A percentile compares a stretch with the other conserved stretches of the same genome.
Evolutionary conservation across 2,888 invertebrate species (phyloP).

Genomic region (Pterobdella sp.): DNA sequence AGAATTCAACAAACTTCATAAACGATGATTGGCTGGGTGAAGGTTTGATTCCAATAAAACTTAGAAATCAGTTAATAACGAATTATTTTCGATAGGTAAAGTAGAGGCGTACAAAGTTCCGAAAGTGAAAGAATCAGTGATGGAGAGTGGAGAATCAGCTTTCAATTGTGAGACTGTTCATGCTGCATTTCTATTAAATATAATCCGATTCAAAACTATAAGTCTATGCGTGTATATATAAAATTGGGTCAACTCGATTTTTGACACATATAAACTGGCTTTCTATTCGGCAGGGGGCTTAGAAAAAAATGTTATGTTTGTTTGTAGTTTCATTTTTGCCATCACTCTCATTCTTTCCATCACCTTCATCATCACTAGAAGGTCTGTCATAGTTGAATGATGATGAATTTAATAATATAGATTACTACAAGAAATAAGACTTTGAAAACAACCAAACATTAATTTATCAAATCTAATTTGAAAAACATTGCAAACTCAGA

Average conservation of each 20-base stretch:
- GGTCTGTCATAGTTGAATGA: background rate
- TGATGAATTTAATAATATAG: background rate
- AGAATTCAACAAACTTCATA: too few relatives aligned
- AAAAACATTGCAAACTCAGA: background rate
- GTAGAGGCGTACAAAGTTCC: too few relatives aligned
- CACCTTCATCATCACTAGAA: constrained; percentile 18
- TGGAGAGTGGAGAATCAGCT: background rate
- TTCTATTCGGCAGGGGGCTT: background rate
- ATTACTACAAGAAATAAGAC: background rate
- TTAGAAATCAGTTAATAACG: too few relatives aligned
- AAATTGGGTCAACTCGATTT: too few relatives aligned
- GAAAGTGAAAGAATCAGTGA: background rate
- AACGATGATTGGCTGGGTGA: too few relatives aligned
- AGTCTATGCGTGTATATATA: too few relatives aligned
- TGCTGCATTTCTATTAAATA: too few relatives aligned
- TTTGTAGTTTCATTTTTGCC: background rate
- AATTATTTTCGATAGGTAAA: too few relatives aligned
- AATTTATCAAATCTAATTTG: background rate
- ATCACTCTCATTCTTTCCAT: constrained; percentile 12
- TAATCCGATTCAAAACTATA: too few relatives aligned
- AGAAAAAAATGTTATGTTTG: constrained; percentile 3
- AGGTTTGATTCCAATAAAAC: too few relatives aligned
- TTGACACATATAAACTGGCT: too few relatives aligned
- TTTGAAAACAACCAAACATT: background rate
- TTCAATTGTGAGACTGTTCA: too few relatives aligned